These are phyloP conservation scores for Caenorhabditis zanzibari DNA, from an alignment of 2,888 invertebrate species.

Conservation along the genomic window DNA sequence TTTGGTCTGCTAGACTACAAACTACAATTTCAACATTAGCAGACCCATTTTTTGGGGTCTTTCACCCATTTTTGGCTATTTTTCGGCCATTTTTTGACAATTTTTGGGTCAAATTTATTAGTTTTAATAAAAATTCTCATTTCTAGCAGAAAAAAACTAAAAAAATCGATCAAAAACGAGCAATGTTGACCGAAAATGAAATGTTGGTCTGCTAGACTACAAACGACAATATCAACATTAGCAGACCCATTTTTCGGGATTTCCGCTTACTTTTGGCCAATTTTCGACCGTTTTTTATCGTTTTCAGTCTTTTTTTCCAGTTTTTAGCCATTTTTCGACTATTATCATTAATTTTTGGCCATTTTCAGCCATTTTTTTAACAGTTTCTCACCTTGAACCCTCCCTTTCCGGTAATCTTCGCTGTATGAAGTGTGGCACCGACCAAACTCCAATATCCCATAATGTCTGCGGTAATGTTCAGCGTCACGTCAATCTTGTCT, in stretches of 20 bases:
- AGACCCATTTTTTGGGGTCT: not conserved
- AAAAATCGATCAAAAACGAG: not conserved
- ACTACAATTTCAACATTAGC: too few relatives aligned
- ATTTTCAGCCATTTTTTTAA: not conserved
- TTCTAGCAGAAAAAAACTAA: not conserved
- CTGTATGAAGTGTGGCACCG: constrained; percentile 46
- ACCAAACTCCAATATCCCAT: constrained; percentile 69
- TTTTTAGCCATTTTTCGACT: not conserved
- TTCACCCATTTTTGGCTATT: too few relatives aligned
- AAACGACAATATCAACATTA: not conserved
- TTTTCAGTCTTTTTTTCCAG: too few relatives aligned
- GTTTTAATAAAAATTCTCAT: too few relatives aligned
- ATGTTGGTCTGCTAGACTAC: too few relatives aligned
- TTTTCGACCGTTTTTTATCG: too few relatives aligned
- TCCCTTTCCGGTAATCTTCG: constrained; percentile 31
- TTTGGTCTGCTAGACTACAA: not conserved
- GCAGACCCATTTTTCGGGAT: not conserved
- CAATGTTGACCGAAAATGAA: not conserved
- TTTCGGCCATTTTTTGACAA: too few relatives aligned
- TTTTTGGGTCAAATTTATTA: too few relatives aligned
- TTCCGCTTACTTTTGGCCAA: too few relatives aligned
- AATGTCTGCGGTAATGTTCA: constrained; percentile 66
- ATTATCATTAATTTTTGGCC: not conserved
- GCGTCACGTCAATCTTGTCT: constrained; percentile 55
- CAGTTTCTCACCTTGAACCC: not conserved